phyloP scores from a whole-genome alignment of 2,888 invertebrate genomes.

The Oegoconia quadripuncta region DNA sequence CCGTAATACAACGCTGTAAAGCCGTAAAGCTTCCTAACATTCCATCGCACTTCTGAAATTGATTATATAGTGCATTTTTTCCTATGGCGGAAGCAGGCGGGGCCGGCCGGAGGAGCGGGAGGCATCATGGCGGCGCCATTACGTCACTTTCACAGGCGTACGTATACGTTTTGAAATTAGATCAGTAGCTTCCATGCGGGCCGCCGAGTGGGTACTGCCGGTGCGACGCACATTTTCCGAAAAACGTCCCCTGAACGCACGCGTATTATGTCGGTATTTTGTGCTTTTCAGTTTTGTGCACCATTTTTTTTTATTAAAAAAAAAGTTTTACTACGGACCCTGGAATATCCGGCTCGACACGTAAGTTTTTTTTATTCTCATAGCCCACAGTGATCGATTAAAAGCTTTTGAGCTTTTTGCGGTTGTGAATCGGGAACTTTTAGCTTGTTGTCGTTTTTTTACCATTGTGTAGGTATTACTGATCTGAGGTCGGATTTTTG shows the following conservation, averaged over 20 bases:
- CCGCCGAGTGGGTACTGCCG: conserved; percentile 34
- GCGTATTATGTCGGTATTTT: conserved; percentile 33
- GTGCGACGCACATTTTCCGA: conserved; percentile 24
- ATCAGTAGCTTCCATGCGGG: conserved; percentile 63
- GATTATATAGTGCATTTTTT: conserved; percentile 70
- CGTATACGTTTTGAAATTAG: conserved; percentile 65
- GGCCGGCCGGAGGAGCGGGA: conserved; percentile 36
- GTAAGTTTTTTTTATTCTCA: conserved; percentile 55
- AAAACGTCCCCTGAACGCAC: conserved; percentile 38
- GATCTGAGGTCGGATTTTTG: conserved; percentile 23
- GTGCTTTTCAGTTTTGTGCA: conserved; percentile 44
- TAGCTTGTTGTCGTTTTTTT: conserved; percentile 31
- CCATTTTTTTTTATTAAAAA: conserved; percentile 23
- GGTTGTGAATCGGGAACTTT: conserved; percentile 35
- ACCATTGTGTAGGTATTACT: conserved; percentile 33
- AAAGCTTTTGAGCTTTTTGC: conserved; percentile 46
- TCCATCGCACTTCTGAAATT: conserved; percentile 59
- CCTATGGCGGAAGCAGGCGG: conserved; percentile 52
- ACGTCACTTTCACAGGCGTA: conserved; percentile 68
- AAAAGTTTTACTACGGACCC: conserved; percentile 28
- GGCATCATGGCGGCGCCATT: conserved; percentile 68
- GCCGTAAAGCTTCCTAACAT: conserved; percentile 36
- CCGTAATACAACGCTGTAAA: conserved; percentile 33
- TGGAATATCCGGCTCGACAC: conserved; percentile 32
- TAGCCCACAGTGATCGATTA: conserved; percentile 38